Evolutionary conservation across 2,113 vertebrate species (phyloP).

Genomic region (Aldabrachelys gigantea): DNA sequence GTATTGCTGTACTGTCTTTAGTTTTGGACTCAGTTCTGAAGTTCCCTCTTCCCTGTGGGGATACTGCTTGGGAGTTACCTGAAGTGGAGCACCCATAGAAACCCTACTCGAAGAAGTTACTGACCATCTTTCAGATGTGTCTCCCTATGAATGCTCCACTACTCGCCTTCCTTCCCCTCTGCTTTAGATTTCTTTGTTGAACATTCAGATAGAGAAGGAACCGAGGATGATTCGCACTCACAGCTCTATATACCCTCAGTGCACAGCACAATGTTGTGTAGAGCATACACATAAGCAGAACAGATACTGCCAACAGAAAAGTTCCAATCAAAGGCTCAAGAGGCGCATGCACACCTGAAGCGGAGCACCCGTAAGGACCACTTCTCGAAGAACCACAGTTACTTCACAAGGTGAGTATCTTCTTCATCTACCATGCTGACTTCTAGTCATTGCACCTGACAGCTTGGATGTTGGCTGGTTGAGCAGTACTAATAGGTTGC

Average conservation of each 20-base stretch:
- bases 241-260: not conserved
- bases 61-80: not conserved
- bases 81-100: not conserved
- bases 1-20: not conserved
- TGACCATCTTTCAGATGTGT: not conserved
- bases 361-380: not conserved
- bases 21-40: not conserved
- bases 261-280: not conserved
- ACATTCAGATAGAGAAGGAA: not conserved
- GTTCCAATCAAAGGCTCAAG: not conserved
- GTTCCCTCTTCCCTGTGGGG: not conserved
- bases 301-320: not conserved
- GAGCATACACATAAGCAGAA: not conserved
- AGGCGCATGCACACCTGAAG: not conserved
- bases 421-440: not conserved
- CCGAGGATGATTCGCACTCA: not conserved
- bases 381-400: not conserved
- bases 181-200: not conserved
- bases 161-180: not conserved
- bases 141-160: not conserved
- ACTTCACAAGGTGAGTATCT: not conserved
- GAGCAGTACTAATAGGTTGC: not conserved
- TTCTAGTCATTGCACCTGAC: not conserved
- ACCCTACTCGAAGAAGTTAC: not conserved
- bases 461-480: not conserved